Evolutionary conservation across 2,888 invertebrate species (phyloP), one percentile per base, ranked within the genome.

Genomic region (Rhorus exstirpatorius): DNA sequence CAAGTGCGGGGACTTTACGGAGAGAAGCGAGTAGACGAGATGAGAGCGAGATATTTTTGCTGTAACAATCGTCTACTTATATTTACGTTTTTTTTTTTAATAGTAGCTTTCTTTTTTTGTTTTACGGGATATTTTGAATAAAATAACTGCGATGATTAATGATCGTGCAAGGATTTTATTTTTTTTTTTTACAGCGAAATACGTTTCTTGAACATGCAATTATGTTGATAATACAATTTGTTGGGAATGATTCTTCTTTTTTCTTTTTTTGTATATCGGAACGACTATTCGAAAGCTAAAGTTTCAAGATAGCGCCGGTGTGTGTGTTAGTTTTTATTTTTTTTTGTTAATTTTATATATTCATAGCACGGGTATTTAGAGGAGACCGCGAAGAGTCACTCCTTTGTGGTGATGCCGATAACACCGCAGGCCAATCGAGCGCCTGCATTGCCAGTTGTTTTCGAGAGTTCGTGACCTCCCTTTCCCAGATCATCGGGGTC

Each of bases 361-460:
- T 53, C 60, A 35, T 76, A 79, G 55, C 70, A 53, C 67, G 26
- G 8, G 58, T 71, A 35, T 46, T 51, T 38, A 84, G 19, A 84
- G 71, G 85, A 86, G 81, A 83, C 84, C 86, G 71, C 46, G 68
- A 61, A 46, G 63, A 85, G 84, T 89, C 76, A 89, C 91, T 92
- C 92, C 41, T 75, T 90, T 87, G 94, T 94, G 46, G 95, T 93
- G 79, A 97, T 93, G 51, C 98, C 98, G 92, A 98, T 97, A 81
- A 98, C 97, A 8, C 98, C 98, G 91, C 98, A 98, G 49, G 97
- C 97, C 84, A 97, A 94, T 86, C 99, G 96, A 17, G 96, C 97
- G 1, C 99, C 99, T 70, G 99, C 98, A 93, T 99, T 98, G 76
- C 99, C 99, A 12, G 99, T 99, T 3, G 97, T 96, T 93, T 97